Conservation (phyloP, 2,113 vertebrate genomes). For the Lepus timidus region DNA sequence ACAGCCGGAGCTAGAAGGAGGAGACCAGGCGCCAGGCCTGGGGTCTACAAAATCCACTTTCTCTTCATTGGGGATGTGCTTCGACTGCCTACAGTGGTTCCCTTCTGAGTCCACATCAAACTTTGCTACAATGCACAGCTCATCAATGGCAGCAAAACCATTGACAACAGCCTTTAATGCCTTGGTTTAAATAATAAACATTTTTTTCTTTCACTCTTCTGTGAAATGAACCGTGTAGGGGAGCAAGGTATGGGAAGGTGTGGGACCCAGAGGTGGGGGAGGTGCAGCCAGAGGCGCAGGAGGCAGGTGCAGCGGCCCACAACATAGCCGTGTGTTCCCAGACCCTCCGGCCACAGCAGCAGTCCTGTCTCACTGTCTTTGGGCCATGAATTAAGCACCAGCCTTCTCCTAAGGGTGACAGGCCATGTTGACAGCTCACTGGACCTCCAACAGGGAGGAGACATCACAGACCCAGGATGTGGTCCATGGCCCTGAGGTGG, state of each 20-base stretch:
- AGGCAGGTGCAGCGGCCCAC: accelerated
- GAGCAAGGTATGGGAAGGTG: background rate
- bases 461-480: background rate
- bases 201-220: constrained; percentile 64
- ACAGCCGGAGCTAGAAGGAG: background rate
- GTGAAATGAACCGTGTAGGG: constrained; percentile 60
- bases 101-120: constrained; percentile 71
- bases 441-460: background rate
- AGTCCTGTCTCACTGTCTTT: background rate
- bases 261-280: background rate
- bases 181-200: constrained; percentile 77
- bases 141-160: constrained; percentile 68
- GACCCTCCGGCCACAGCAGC: accelerated
- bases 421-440: background rate
- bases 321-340: accelerated
- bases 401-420: background rate
- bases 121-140: constrained; percentile 56
- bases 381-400: background rate
- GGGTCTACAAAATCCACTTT: background rate
- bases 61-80: background rate
- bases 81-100: constrained; percentile 24
- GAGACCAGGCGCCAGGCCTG: background rate
- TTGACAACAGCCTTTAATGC: constrained; percentile 58
- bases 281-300: background rate
- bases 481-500: background rate